These are phyloP conservation scores for Linurgus olivaceus DNA, from an alignment of 2,797 vertebrate genomes.

Conservation along the genomic window DNA sequence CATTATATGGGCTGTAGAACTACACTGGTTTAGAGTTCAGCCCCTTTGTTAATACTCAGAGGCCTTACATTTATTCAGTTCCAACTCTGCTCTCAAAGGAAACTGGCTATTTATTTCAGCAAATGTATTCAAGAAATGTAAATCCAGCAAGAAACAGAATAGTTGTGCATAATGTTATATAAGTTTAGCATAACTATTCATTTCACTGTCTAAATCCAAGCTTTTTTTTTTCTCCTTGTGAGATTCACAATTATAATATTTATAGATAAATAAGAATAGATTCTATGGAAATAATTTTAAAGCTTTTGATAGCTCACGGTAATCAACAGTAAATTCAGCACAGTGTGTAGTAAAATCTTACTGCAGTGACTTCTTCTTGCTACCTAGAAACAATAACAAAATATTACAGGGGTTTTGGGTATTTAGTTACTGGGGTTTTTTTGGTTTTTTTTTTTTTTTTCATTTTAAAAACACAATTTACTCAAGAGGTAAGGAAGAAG, in stretches of 20 bases:
- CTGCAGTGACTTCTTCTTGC: neutral
- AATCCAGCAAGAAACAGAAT: constrained; percentile 29
- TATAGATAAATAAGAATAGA: constrained; percentile 20
- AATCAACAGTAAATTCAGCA: constrained; percentile 4
- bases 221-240: neutral
- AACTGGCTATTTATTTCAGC: constrained; percentile 43
- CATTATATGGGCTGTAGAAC: neutral
- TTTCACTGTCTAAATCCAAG: neutral
- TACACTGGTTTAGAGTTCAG: neutral
- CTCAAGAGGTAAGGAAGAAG: neutral
- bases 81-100: constrained; percentile 17
- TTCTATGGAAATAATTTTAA: neutral
- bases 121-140: constrained; percentile 55
- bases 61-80: constrained; percentile 36
- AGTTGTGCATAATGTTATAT: neutral
- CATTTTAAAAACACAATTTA: neutral
- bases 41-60: neutral
- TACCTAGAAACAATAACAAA: neutral
- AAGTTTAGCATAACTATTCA: neutral
- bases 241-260: constrained; percentile 30
- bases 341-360: neutral
- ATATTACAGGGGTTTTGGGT: neutral
- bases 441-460: neutral
- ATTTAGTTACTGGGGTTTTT: too few species aligned
- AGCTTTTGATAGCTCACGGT: neutral